These are phyloP conservation scores for Altica lythri DNA, from an alignment of 2,888 invertebrate genomes.

Conservation along the genomic window DNA sequence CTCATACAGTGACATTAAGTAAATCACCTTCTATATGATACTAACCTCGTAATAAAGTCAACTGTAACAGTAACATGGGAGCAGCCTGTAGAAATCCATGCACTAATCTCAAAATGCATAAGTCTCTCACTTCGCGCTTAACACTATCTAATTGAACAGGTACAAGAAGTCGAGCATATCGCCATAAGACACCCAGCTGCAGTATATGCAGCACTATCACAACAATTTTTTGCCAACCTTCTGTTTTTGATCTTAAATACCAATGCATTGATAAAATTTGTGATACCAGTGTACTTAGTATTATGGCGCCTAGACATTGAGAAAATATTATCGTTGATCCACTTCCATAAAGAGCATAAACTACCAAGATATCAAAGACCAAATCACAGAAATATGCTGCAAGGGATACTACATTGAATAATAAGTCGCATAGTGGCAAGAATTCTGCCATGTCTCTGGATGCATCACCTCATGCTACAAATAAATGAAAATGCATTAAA, in stretches of 20 bases:
- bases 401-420: conserved; percentile 88
- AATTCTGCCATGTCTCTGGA: conserved; percentile 72
- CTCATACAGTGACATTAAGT: no score
- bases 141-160: conserved; percentile 82
- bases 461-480: conserved; percentile 54
- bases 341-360: conserved; percentile 78
- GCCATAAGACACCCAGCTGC: conserved; percentile 76
- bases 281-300: conserved; percentile 74
- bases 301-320: conserved; percentile 71
- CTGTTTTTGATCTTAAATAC: conserved; percentile 52
- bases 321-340: conserved; percentile 69
- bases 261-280: conserved; percentile 77
- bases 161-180: conserved; percentile 83
- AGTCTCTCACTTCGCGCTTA: conserved; percentile 78
- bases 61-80: conserved; percentile 82
- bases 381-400: conserved; percentile 91
- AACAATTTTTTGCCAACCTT: conserved; percentile 58
- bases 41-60: conserved; percentile 66
- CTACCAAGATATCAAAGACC: conserved; percentile 85
- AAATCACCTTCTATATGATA: no score
- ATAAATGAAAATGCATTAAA: conserved; percentile 22
- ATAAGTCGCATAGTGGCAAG: conserved; percentile 86
- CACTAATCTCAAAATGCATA: conserved; percentile 78
- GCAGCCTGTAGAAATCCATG: conserved; percentile 89
- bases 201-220: conserved; percentile 68